Conservation (phyloP, 2,888 invertebrate genomes). For the Allophyes oxyacanthae region DNA sequence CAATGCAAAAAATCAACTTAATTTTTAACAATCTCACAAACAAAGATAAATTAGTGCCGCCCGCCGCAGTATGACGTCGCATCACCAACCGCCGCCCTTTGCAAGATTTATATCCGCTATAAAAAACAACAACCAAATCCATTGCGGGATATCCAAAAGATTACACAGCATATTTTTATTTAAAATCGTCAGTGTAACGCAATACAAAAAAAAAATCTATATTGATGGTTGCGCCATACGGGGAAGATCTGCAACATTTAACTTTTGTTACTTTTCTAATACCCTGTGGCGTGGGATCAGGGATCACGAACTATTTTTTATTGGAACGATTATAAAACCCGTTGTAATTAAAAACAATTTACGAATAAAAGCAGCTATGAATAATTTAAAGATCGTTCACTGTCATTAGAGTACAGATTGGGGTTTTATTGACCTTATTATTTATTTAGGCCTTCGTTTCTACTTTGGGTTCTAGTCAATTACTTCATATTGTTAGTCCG, state of each 20-base stretch:
- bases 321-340: slow-evolving; percentile 58
- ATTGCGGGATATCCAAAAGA: slow-evolving; percentile 58
- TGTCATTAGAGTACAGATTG: slow-evolving; percentile 65
- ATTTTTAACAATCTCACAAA: slow-evolving; percentile 80
- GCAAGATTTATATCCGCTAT: slow-evolving; percentile 76
- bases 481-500: slow-evolving; percentile 54
- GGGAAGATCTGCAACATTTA: slow-evolving; percentile 75
- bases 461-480: slow-evolving; percentile 53
- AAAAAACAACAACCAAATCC: slow-evolving; percentile 55
- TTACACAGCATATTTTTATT: slow-evolving; percentile 16
- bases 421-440: slow-evolving; percentile 69
- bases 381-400: slow-evolving; percentile 68
- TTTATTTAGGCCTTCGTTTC: slow-evolving; percentile 63
- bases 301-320: slow-evolving; percentile 67
- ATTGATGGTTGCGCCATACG: slow-evolving; percentile 71
- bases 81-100: slow-evolving; percentile 71
- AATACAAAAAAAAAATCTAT: slow-evolving; percentile 61
- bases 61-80: slow-evolving; percentile 82
- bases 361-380: slow-evolving; percentile 63
- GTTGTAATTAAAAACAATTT: slow-evolving; percentile 67
- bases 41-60: slow-evolving; percentile 81
- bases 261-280: slow-evolving; percentile 76
- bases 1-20: slow-evolving; percentile 71
- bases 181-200: slow-evolving; percentile 69
- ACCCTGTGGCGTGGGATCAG: slow-evolving; percentile 73